These are phyloP conservation scores for Holothuria leucospilota DNA, from an alignment of 53 echinoderm and acorn worm species.

Conservation along the genomic window DNA sequence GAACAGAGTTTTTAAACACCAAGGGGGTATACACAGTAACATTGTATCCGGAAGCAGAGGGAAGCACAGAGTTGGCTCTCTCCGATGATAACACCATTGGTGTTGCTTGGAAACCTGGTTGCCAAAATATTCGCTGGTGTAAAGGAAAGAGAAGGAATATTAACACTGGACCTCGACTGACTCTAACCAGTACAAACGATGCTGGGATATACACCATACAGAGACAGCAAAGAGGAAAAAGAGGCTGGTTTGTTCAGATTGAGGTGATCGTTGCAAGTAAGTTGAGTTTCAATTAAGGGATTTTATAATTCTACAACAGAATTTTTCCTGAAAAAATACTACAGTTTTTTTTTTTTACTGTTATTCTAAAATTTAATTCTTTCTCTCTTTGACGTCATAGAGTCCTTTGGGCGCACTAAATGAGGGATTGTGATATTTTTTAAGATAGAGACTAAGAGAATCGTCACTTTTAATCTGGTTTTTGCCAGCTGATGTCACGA, in stretches of 20 bases:
- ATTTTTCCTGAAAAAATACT: no score
- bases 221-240: not conserved
- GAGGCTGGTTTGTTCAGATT: conserved; percentile 4
- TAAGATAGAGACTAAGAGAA: no score
- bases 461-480: no score
- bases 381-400: no score
- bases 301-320: no score
- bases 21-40: conserved; percentile 3
- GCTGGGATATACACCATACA: not conserved
- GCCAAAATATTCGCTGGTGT: not conserved
- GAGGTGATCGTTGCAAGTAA: not conserved
- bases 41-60: not conserved
- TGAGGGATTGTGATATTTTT: no score
- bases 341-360: no score
- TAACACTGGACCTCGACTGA: not conserved
- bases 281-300: not conserved
- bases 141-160: not conserved
- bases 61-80: no score
- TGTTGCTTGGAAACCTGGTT: not conserved
- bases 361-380: no score
- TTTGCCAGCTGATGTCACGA: no score
- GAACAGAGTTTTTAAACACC: not conserved
- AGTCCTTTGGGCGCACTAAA: no score
- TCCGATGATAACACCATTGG: not conserved
- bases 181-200: not conserved